Base-by-base conservation (phyloP, 2,113 vertebrate genomes). In the Gymnorhina tibicen region DNA sequence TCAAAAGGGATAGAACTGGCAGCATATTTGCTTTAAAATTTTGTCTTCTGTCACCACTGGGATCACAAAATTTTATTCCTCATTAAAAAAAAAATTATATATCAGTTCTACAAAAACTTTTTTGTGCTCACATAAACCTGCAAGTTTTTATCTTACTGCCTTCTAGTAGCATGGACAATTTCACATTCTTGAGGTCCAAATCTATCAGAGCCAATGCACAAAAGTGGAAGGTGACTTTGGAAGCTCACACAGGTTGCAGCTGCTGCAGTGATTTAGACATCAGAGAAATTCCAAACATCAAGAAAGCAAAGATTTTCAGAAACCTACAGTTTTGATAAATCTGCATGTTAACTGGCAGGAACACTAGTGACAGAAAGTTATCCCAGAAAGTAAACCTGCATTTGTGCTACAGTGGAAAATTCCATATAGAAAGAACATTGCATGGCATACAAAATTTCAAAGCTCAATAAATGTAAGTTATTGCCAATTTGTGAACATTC, bases 21-120 rank as follows among this genome's bases (percentile, higher is more conserved):
- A 88, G 49, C 28, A 75, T 63, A 89, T 94, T 89, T 70, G 28
- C 42, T 95, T 97, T 91, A 93, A 96, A 82, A 73, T 78, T 56
- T 77, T 91, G 50, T 89, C 62, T 95, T 39, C 17, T 64, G 58
- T 80, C 58, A 85, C 87, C 63, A 58, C 44, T 70, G 28, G 33
- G 49, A 95, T 90, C 73, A 84, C 49, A 82, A 86, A 70, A 90
- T 87, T 96, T 70, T 96, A 33, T 52, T 97, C 74, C 55, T 91
- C 32, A 59, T 87, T n/a, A 28, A 33, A 87, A 82, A 92, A 96
- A 86, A 33, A 24, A 21, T n/a, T 16, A 10, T 80, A 33, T 53
- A 86, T 67, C 12, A 78, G 46, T 78, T 67, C 69, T 80, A 63
- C 10, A 81, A 87, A 93, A 89, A 50, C 8, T 70, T 85, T 74